phyloP scores from a whole-genome alignment of 2,888 invertebrate species.

The Oxycera nigricornis region DNA sequence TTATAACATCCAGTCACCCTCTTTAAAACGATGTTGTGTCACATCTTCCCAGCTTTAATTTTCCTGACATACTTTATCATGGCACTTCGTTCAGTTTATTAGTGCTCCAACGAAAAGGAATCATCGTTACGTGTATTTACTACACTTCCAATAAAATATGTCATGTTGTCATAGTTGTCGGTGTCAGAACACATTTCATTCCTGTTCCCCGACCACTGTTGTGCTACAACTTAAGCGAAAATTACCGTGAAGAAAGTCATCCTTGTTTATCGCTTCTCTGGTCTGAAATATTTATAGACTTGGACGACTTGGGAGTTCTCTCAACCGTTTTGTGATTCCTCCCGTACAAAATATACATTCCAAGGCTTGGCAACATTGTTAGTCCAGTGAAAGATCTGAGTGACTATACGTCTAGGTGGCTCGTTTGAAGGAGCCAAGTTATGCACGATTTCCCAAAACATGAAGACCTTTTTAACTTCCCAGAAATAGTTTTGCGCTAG shows the following conservation, averaged over 20 bases:
- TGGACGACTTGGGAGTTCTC: background rate
- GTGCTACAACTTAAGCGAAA: constrained; percentile 3
- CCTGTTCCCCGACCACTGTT: background rate
- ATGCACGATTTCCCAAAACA: background rate
- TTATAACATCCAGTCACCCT: no score
- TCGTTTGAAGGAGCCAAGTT: background rate
- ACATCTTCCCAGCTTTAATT: no score
- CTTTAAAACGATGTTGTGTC: no score
- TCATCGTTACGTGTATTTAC: background rate
- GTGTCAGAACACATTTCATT: constrained; percentile 3
- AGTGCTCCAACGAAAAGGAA: no score
- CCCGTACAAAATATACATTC: background rate
- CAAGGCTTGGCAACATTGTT: background rate
- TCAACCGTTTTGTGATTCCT: background rate
- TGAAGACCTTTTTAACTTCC: background rate
- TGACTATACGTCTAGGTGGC: background rate
- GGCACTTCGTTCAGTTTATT: no score
- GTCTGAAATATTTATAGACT: constrained; percentile 27
- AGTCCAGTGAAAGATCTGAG: background rate
- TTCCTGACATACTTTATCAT: no score
- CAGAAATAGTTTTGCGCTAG: background rate
- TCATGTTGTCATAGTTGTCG: constrained; percentile 25
- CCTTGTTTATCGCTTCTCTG: constrained; percentile 20
- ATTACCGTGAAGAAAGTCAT: constrained; percentile 31
- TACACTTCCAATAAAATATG: constrained; percentile 28